Evolutionary conservation across 2,888 invertebrate species (phyloP).

Genomic region (Nudaria mundana): DNA sequence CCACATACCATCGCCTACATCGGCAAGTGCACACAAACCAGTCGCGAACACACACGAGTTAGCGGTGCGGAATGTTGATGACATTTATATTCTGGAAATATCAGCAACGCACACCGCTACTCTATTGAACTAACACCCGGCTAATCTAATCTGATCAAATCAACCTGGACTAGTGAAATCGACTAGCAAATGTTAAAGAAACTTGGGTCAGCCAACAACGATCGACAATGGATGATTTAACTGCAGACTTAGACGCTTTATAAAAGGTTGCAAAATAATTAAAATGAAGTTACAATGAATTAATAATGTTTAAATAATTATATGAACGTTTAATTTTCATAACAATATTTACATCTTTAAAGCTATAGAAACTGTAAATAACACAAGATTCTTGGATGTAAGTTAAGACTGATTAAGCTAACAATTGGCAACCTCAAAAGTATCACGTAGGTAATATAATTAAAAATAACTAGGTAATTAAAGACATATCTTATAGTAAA

Average conservation of each 20-base stretch:
- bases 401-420: too few relatives aligned
- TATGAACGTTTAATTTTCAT: neutral
- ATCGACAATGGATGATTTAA: constrained; percentile 22
- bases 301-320: neutral
- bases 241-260: constrained; percentile 56
- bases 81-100: constrained; percentile 71
- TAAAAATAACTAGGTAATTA: constrained; percentile 10
- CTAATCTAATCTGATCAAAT: constrained; percentile 49
- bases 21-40: constrained; percentile 72
- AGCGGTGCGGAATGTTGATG: constrained; percentile 75
- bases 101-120: constrained; percentile 78
- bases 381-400: neutral
- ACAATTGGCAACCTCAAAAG: constrained; percentile 72
- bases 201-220: constrained; percentile 47
- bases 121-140: constrained; percentile 56
- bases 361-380: neutral
- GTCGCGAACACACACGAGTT: constrained; percentile 58
- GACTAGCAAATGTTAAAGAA: constrained; percentile 38
- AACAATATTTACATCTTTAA: neutral
- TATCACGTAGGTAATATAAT: constrained; percentile 25
- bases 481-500: constrained; percentile 12
- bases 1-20: constrained; percentile 80
- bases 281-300: neutral
- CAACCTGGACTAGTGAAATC: constrained; percentile 58
- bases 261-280: constrained; percentile 58